Evolutionary conservation across 2,888 invertebrate genomes (phyloP), one percentile per base, ranked within the genome.

Genomic region (Andrena flavipes): DNA sequence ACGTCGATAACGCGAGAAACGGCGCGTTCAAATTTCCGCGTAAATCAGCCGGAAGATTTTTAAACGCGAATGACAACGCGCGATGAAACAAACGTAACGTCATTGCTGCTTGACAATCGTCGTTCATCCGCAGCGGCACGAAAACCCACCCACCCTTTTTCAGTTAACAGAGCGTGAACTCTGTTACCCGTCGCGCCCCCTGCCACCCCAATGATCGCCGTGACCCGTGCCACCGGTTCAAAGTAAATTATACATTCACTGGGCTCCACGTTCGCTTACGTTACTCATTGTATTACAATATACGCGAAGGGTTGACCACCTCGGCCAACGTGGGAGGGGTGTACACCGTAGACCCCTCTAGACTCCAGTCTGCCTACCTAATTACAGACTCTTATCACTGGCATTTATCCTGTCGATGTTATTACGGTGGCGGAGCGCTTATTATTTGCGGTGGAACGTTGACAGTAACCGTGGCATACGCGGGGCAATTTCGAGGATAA

Each of bases 161-260:
- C 33, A 87, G 88, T 87, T 92, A 92, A 90, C 92, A 89, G 92
- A 92, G 90, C 92, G 89, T 92, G 88, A 92, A 92, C 90, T 85
- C 86, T 84, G 88, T 89, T 88, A 88, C 88, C 74, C 80, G 87
- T 70, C 64, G 75, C 54, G 63, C 75, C 82, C 73, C 77, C 76
- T 0, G 10, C 35, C n/a, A n/a, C n/a, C n/a, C n/a, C n/a, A n/a
- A 13, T 69, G 76, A 73, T 56, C 42, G 72, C 48, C 80, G 71
- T 65, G 76, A 70, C 73, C 75, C 76, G 88, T 91, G 83, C 84
- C 90, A 90, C 91, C 92, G 90, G 91, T 91, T 91, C 87, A 83
- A 86, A 90, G 89, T 91, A 90, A 85, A 92, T 92, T 92, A 92
- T 86, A 87, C 89, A 92, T 92, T 92, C 91, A 90, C 89, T 84